Evolutionary conservation across 2,888 invertebrate genomes (phyloP).

Genomic region (Melanostoma scalare): DNA sequence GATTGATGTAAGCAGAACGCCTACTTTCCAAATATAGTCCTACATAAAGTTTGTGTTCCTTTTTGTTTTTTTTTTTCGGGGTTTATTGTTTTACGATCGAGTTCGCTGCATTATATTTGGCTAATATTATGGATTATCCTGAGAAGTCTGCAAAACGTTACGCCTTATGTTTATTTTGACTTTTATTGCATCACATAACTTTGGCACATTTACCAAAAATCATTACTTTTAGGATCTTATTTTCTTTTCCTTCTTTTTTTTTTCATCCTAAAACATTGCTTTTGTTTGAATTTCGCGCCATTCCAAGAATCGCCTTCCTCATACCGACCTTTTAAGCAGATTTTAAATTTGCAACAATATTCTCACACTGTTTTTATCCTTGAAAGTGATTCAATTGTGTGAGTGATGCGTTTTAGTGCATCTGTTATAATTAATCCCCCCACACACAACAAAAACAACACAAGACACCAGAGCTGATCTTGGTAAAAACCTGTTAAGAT

Average conservation of each 20-base stretch:
- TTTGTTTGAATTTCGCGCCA: constrained; percentile 54
- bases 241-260: not conserved
- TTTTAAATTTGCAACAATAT: constrained; percentile 37
- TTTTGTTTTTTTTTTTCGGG: not conserved
- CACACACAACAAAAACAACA: not conserved
- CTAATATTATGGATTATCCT: constrained; percentile 65
- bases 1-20: constrained; percentile 71
- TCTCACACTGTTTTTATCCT: constrained; percentile 31
- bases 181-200: constrained; percentile 48
- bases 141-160: constrained; percentile 65
- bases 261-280: constrained; percentile 2
- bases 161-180: constrained; percentile 71
- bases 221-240: not conserved
- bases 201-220: constrained; percentile 10
- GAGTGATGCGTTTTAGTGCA: not conserved
- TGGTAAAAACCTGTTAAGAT: constrained; percentile 60
- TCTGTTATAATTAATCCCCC: constrained; percentile 43
- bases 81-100: constrained; percentile 46
- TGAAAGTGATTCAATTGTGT: constrained; percentile 7
- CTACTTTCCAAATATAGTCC: constrained; percentile 61
- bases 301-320: constrained; percentile 34
- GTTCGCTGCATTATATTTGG: constrained; percentile 54
- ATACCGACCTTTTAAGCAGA: constrained; percentile 1
- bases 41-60: not conserved
- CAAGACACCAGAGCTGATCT: constrained; percentile 19